Evolutionary conservation across 1,140 invertebrate species (phyloP).

Genomic region (Euwallacea similis): DNA sequence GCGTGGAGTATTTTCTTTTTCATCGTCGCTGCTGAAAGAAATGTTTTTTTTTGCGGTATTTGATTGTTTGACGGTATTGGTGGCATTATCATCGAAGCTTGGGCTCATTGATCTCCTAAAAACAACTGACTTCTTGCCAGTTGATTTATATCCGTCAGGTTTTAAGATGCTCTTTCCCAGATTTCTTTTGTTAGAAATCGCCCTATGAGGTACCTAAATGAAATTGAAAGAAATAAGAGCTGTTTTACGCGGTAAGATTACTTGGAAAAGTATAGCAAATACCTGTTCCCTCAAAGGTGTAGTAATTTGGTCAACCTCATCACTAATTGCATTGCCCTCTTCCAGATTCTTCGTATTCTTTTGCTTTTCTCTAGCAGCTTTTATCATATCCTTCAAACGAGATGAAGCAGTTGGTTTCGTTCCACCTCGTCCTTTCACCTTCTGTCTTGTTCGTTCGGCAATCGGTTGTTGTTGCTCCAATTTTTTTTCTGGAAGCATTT

Average conservation of each 20-base stretch:
- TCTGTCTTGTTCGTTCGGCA: slow-evolving; percentile 6
- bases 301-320: not conserved
- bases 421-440: slow-evolving; percentile 11
- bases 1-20: slow-evolving; percentile 13
- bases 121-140: slow-evolving; percentile 40
- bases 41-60: not conserved
- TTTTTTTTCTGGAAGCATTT: slow-evolving; percentile 48
- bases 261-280: not conserved
- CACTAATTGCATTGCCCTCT: not conserved
- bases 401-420: slow-evolving; percentile 25
- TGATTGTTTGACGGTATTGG: not conserved
- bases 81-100: not conserved
- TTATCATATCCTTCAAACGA: slow-evolving; percentile 38
- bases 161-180: slow-evolving; percentile 45
- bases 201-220: no score
- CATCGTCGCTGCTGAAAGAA: slow-evolving; percentile 4
- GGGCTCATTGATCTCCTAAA: slow-evolving; percentile 35
- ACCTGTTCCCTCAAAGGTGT: not conserved
- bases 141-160: slow-evolving; percentile 29
- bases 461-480: not conserved
- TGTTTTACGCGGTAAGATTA: no score
- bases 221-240: no score
- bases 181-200: slow-evolving; percentile 15
- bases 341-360: not conserved
- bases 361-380: slow-evolving; percentile 35